A percentile compares a stretch with the other conserved stretches of the same genome.
phyloP scores from a whole-genome alignment of 37 sponge, comb jelly and placozoan species.

The Bolinopsis microptera region DNA sequence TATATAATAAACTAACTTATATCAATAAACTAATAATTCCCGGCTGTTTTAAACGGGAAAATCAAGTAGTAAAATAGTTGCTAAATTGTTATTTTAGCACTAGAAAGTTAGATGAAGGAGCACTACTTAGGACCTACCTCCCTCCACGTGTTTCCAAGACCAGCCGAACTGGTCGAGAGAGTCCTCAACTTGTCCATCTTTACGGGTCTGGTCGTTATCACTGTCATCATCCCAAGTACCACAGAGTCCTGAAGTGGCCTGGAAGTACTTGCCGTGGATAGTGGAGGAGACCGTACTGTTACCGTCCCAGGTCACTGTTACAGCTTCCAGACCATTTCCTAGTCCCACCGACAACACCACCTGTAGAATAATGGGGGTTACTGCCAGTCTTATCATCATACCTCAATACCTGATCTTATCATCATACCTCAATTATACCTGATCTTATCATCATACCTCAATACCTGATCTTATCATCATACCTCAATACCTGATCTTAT shows the following conservation, averaged over 20 bases:
- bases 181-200: not conserved
- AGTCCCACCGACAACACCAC: not conserved
- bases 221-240: not conserved
- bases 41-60: too few relatives aligned
- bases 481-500: too few relatives aligned
- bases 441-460: too few relatives aligned
- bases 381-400: too few relatives aligned
- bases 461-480: too few relatives aligned
- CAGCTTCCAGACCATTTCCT: not conserved
- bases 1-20: too few relatives aligned
- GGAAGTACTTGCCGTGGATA: constrained; percentile 1
- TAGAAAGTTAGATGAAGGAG: too few relatives aligned
- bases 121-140: not conserved
- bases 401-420: too few relatives aligned
- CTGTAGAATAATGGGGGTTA: not conserved
- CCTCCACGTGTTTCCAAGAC: constrained; percentile 15
- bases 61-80: too few relatives aligned
- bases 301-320: constrained; percentile 23
- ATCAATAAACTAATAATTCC: too few relatives aligned
- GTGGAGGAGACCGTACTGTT: constrained; percentile 18
- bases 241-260: not conserved
- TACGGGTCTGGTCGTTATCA: not conserved
- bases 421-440: too few relatives aligned
- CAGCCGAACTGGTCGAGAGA: constrained; percentile 28
- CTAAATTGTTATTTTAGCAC: too few relatives aligned